Base-by-base conservation (phyloP, 2,888 invertebrate species). In the Pedicia rivosa region DNA sequence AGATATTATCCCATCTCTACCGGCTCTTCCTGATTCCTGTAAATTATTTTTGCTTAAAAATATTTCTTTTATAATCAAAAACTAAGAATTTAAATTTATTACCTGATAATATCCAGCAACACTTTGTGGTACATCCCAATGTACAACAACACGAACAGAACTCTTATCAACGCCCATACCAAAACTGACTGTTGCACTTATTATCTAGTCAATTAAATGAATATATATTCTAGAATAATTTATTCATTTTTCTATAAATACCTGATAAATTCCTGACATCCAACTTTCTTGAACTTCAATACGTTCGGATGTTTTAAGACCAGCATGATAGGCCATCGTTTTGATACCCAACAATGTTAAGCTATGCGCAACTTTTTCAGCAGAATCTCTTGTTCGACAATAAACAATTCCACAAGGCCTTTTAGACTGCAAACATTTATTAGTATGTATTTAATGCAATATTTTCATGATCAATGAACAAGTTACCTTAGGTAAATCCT, bases 161-260 rank as follows among this genome's bases (percentile, higher is more conserved):
- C 84, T 75, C 60, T 98, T 98, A 59, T 98, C 97, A 3, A 98
- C 91, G 32, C 98, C 98, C 98, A 98, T 99, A 26, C 98, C 98
- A 64, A 98, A 98, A 51, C 94, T 94, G 40, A 97, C 81, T 0
- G 98, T 98, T 4, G 98, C 97, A 44, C 84, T 84, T n/a, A n/a
- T n/a, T n/a, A n/a, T n/a, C n/a, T n/a, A n/a, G n/a, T n/a, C n/a
- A n/a, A n/a, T n/a, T n/a, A n/a, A n/a, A n/a, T n/a, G n/a, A n/a
- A n/a, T n/a, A n/a, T n/a, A n/a, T n/a, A n/a, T n/a, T n/a, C n/a
- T n/a, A n/a, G n/a, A n/a, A n/a, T n/a, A n/a, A n/a, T n/a, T n/a
- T n/a, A n/a, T n/a, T n/a, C n/a, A n/a, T n/a, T n/a, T n/a, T n/a
- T n/a, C n/a, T n/a, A 15, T 15, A 46, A 98, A 94, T 19, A 95